Evolutionary conservation across 2,888 invertebrate species (phyloP).

Genomic region (Stegophylla sp.): DNA sequence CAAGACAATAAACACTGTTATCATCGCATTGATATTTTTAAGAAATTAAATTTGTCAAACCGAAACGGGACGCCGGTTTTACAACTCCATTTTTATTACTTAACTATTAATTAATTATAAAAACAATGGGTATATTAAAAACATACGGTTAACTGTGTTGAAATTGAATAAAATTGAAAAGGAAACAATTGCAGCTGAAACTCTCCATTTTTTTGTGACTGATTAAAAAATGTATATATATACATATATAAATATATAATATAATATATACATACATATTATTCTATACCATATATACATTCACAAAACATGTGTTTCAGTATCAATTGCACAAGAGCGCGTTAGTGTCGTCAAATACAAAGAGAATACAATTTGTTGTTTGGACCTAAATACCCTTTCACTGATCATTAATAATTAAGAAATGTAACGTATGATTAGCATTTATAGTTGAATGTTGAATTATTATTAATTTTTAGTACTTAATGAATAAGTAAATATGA

Average conservation of each 20-base stretch:
- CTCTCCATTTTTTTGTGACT: conserved; percentile 59
- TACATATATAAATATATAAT: conserved; percentile 21
- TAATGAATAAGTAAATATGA: too few species aligned
- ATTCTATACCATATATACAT: conserved; percentile 51
- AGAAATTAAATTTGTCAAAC: conserved; percentile 17
- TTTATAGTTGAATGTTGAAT: too few species aligned
- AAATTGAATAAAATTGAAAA: conserved; percentile 55
- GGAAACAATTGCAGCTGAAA: conserved; percentile 55
- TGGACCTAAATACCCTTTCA: not conserved
- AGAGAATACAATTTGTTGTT: conserved; percentile 43
- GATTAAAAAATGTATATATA: conserved; percentile 53
- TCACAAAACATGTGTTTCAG: conserved; percentile 57
- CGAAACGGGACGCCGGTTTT: conserved; percentile 44
- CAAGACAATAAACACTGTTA: conserved; percentile 58
- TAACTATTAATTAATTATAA: conserved; percentile 5
- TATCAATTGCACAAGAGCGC: conserved; percentile 57
- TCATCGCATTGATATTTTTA: conserved; percentile 32
- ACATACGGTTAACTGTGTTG: conserved; percentile 40
- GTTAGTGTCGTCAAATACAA: conserved; percentile 36
- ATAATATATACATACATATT: conserved; percentile 7
- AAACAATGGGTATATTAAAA: conserved; percentile 24
- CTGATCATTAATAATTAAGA: too few species aligned
- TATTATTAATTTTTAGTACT: too few species aligned
- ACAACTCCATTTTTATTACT: conserved; percentile 22
- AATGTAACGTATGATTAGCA: too few species aligned